Percentiles rank a stretch among this genome's conserved stretches.
phyloP scores from a whole-genome alignment of 2,113 vertebrate species.

The Chunga burmeisteri region DNA sequence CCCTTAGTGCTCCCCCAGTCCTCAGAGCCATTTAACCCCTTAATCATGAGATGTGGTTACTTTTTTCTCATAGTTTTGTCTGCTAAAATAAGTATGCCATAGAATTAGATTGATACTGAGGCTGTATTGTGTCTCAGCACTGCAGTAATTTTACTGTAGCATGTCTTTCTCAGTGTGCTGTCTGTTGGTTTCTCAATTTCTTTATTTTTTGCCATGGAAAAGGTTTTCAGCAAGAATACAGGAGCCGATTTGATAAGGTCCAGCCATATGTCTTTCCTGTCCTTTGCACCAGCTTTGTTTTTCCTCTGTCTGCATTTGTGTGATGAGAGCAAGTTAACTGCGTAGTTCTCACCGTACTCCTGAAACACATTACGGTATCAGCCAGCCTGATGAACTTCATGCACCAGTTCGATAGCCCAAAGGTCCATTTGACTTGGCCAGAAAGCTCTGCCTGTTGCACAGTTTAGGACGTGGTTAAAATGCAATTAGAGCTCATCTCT shows the following conservation, averaged over 20 bases:
- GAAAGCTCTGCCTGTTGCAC: background rate
- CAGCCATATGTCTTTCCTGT: background rate
- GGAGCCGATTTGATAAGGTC: background rate
- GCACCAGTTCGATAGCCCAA: background rate
- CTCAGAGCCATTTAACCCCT: background rate
- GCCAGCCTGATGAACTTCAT: background rate
- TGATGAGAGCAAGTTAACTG: background rate
- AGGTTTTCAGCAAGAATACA: background rate
- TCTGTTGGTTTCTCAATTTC: background rate
- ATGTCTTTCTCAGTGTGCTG: background rate
- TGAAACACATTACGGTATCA: background rate
- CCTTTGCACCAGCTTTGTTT: background rate
- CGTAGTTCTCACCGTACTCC: background rate
- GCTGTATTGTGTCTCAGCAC: background rate
- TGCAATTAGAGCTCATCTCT: background rate
- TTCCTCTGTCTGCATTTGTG: background rate
- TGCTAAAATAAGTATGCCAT: background rate
- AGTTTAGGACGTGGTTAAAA: background rate
- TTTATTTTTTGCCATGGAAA: background rate
- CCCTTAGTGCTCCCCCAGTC: background rate
- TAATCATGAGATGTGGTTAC: background rate
- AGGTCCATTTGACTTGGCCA: background rate
- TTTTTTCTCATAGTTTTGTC: background rate
- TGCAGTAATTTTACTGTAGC: background rate
- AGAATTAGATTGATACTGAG: background rate